Percentiles rank a stretch among this genome's conserved stretches.
These are phyloP conservation scores for Drosophila ogumai DNA, from an alignment of 1,140 invertebrate genomes.

Conservation along the genomic window DNA sequence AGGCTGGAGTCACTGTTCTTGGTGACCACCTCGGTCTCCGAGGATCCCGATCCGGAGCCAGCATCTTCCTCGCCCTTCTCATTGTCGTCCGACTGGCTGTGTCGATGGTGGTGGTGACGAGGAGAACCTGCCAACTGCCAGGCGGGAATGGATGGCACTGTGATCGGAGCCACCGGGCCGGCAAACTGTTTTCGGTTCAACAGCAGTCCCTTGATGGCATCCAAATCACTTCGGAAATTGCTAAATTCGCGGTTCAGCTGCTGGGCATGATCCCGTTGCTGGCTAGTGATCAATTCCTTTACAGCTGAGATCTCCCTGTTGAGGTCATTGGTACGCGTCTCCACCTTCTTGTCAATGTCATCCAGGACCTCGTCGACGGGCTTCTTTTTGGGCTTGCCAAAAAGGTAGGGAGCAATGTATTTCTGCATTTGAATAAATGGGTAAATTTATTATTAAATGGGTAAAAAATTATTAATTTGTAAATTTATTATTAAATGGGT, in stretches of 20 bases:
- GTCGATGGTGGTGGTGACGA: slow-evolving; percentile 63
- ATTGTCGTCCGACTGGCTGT: slow-evolving; percentile 78
- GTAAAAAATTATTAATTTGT: too few species aligned
- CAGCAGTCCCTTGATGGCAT: slow-evolving; percentile 91
- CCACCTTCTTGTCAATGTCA: slow-evolving; percentile 89
- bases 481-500: too few species aligned
- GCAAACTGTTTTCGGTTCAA: slow-evolving; percentile 92
- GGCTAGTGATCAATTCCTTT: slow-evolving; percentile 81
- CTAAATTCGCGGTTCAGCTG: slow-evolving; percentile 87
- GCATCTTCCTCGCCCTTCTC: slow-evolving; percentile 83
- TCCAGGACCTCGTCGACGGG: slow-evolving; percentile 88
- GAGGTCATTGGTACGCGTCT: slow-evolving; percentile 87
- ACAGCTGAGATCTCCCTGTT: slow-evolving; percentile 86
- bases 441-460: neutral
- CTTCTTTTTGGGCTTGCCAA: slow-evolving; percentile 88
- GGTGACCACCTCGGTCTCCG: slow-evolving; percentile 88
- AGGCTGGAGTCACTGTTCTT: slow-evolving; percentile 90
- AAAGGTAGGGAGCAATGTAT: slow-evolving; percentile 88
- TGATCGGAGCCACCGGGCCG: slow-evolving; percentile 85
- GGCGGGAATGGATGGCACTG: slow-evolving; percentile 89
- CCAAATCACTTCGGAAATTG: slow-evolving; percentile 90
- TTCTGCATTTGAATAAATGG: slow-evolving; percentile 85
- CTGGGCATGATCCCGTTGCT: slow-evolving; percentile 86
- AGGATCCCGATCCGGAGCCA: slow-evolving; percentile 87
- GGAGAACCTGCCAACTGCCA: slow-evolving; percentile 88